Evolutionary conservation across 2,113 vertebrate genomes (phyloP).

Genomic region (Heterotis niloticus): DNA sequence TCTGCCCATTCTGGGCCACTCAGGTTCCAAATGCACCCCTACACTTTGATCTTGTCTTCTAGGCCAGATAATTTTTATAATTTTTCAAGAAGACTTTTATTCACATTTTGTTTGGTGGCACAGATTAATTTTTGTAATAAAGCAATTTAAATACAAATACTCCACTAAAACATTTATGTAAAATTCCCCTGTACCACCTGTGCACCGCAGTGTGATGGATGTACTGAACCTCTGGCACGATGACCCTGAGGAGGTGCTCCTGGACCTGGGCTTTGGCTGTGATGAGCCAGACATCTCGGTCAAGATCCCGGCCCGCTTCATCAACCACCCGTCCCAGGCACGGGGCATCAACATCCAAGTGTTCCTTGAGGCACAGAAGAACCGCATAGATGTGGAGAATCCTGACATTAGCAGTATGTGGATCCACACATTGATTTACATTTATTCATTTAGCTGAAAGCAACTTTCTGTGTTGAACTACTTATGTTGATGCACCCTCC

Average conservation of each 20-base stretch:
- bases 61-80: too few species aligned
- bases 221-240: constrained; percentile 70
- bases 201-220: constrained; percentile 68
- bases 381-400: constrained; percentile 71
- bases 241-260: constrained; percentile 83
- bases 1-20: constrained; percentile 43
- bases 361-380: constrained; percentile 81
- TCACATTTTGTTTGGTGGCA: too few species aligned
- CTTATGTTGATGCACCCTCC: too few species aligned
- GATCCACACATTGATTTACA: neutral
- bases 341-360: constrained; percentile 74
- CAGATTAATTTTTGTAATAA: too few species aligned
- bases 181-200: too few species aligned
- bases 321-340: constrained; percentile 71
- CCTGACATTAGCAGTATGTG: constrained; percentile 73
- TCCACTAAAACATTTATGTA: too few species aligned
- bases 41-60: neutral
- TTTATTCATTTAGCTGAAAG: neutral
- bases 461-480: too few species aligned
- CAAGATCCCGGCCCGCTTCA: constrained; percentile 80
- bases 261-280: constrained; percentile 83
- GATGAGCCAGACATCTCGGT: constrained; percentile 78
- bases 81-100: too few species aligned
- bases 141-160: too few species aligned
- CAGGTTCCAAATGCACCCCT: constrained; percentile 36